A percentile compares a stretch with the other conserved stretches of the same genome.
phyloP scores from a whole-genome alignment of 1,140 invertebrate species.

The Aphidius ervi region DNA sequence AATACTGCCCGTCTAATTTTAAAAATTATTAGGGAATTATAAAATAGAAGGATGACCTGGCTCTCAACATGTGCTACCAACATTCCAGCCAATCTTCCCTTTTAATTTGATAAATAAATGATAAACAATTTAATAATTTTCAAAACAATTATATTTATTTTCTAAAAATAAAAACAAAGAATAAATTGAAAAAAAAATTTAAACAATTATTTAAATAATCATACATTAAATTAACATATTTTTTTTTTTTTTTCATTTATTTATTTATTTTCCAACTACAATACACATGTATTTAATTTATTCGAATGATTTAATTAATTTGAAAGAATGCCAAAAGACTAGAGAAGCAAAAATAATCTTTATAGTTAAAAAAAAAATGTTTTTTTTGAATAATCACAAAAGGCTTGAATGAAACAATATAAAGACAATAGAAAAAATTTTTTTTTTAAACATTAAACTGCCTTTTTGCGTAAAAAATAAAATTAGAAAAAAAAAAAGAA shows the following conservation, averaged over 20 bases:
- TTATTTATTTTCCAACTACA: constrained; percentile 7
- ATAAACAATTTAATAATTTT: not conserved
- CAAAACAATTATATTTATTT: not conserved
- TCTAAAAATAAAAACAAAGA: constrained; percentile 14
- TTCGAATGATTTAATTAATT: not conserved
- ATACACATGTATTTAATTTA: not conserved
- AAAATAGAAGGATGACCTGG: no score
- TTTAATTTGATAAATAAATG: no score
- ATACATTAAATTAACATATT: constrained; percentile 11
- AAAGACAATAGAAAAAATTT: not conserved
- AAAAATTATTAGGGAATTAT: no score
- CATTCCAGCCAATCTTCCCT: no score
- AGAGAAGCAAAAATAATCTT: constrained; percentile 1
- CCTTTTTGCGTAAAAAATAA: not conserved
- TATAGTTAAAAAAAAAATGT: constrained; percentile 2
- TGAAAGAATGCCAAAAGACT: constrained; percentile 4
- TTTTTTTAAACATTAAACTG: not conserved
- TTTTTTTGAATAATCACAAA: constrained; percentile 13
- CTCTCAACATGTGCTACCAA: no score
- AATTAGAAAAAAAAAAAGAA: not conserved
- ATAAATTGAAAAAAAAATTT: constrained; percentile 17
- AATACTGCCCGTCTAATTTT: no score
- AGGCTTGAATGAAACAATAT: not conserved
- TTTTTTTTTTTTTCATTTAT: not conserved
- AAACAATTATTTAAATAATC: constrained; percentile 22